Percentiles rank a stretch among this genome's conserved stretches.
These are phyloP conservation scores for Meandrina meandrites DNA, from an alignment of 92 coral and sea anemone genomes.

Conservation along the genomic window DNA sequence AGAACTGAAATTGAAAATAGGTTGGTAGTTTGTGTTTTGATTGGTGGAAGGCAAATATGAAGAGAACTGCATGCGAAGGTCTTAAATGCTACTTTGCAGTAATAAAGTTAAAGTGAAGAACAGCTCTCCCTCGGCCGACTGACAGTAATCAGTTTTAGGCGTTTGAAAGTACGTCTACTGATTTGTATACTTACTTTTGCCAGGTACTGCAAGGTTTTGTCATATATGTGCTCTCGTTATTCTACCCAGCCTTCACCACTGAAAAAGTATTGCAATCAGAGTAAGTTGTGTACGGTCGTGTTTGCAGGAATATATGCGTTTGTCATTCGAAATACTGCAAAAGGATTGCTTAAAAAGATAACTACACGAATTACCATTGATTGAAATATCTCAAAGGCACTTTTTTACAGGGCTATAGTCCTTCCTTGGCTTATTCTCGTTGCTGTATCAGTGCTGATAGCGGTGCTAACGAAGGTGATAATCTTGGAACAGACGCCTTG, in stretches of 20 bases:
- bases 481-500: slow-evolving; percentile 40
- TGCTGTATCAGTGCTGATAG: slow-evolving; percentile 36
- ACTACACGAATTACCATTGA: background rate
- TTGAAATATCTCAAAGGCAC: background rate
- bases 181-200: background rate
- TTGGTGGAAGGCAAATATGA: background rate
- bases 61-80: too few relatives aligned
- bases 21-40: background rate
- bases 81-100: too few relatives aligned
- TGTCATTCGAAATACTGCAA: background rate
- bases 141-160: too few relatives aligned
- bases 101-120: too few relatives aligned
- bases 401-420: slow-evolving; percentile 30
- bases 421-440: slow-evolving; percentile 62
- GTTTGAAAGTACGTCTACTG: background rate
- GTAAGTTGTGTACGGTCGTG: slow-evolving; percentile 22
- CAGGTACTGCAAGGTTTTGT: slow-evolving; percentile 25
- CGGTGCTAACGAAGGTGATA: slow-evolving; percentile 55
- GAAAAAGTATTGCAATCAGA: slow-evolving; percentile 28
- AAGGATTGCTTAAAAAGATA: background rate
- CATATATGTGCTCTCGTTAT: slow-evolving; percentile 13
- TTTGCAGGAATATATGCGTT: background rate
- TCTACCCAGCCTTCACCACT: slow-evolving; percentile 21
- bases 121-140: too few relatives aligned
- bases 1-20: background rate